Conservation (phyloP, 2,113 vertebrate species). For the Rhadina sibilatrix region DNA sequence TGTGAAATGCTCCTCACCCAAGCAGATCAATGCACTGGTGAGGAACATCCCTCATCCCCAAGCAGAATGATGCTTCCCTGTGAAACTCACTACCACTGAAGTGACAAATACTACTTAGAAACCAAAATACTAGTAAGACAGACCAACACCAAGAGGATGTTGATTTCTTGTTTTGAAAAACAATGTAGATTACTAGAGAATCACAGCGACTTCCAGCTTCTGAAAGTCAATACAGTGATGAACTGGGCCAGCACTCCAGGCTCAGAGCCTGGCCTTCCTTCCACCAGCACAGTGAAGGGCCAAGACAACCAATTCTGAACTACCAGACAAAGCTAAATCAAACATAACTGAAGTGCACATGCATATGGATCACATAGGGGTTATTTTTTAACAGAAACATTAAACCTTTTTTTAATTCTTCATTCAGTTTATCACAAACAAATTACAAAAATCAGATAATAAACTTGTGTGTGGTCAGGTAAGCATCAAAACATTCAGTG, state of each 20-base stretch:
- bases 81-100: not conserved
- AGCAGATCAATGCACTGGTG: not conserved
- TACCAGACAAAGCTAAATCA: not conserved
- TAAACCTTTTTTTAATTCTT: not conserved
- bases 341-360: not conserved
- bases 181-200: not conserved
- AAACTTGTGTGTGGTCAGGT: not conserved
- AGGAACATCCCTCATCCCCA: accelerated
- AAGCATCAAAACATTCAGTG: not conserved
- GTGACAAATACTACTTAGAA: not conserved
- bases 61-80: accelerated
- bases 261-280: not conserved
- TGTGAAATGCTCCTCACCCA: accelerated
- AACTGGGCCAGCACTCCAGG: not conserved
- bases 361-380: accelerated
- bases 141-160: not conserved
- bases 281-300: not conserved
- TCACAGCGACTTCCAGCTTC: not conserved
- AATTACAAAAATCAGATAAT: not conserved
- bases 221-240: not conserved
- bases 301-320: not conserved
- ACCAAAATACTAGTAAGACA: not conserved
- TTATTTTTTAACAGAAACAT: not conserved
- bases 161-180: not conserved
- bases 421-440: not conserved